Base-by-base conservation (phyloP, 37 sponge, comb jelly and placozoan genomes). In the Diacarnus erythraeanus region DNA sequence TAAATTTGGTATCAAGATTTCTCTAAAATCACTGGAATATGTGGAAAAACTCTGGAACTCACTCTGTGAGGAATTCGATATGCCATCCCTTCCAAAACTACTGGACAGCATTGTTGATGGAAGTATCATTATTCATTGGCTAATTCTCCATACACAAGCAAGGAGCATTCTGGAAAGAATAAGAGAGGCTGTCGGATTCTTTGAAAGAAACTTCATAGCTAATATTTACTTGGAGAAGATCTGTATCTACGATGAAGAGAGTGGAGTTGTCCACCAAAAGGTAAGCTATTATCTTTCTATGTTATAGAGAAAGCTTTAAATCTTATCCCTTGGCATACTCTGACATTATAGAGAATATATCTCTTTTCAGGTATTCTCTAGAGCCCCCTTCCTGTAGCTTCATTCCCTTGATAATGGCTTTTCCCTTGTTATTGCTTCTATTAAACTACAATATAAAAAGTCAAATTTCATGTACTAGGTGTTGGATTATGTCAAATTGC, bases 11-110 rank as follows among this genome's bases (percentile, higher is more conserved):
- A 10, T 30, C 34, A 65, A 65, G 66, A 25, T 65, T 30, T 25
- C 3, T 30, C 3, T 30, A 3, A 30, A 65, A 30, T 65, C 66
- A 65, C 66, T 65, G 17, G 33, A 65, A 30, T 65, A 65, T 65
- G 31, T 65, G 29, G 66, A 65, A 65, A 65, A 65, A 31, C 66
- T 65, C 34, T 65, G 66, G 66, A 10, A 65, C 35, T 65, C 66
- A 12, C 66, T 65, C 9, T 65, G 66, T 10, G 34, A 31, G 29
- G 66, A 65, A 65, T 65, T 65, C 31, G 2, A 31, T 30, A 65
- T 65, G 66, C 66, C 66, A 8, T 65, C 66, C 31, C 66, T 65
- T 26, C 34, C 66, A 26, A 25, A 30, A 30, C 34, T 65, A 2
- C 66, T 65, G 66, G 66, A 65, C 34, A 65, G 66, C 66, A 65